Evolutionary conservation across 1,140 invertebrate species (phyloP), one percentile per base, ranked within the genome.

Genomic region (Atta colombica): DNA sequence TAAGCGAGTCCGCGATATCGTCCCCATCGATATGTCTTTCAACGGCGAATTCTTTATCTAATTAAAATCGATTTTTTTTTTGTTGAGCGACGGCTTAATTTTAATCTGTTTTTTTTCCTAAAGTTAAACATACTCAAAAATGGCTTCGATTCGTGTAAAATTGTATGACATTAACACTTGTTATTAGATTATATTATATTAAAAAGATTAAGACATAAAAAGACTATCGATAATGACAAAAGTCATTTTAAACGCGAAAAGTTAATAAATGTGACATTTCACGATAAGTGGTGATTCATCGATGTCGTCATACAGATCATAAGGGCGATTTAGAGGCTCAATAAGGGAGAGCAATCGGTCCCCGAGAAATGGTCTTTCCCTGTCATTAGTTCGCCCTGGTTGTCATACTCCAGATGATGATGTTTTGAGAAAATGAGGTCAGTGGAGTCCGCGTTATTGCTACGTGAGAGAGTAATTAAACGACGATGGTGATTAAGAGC

Each of bases 381-480:
- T n/a, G 55, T 87, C 77, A 78, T 82, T 66, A 65, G 60, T 18
- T 80, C 28, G 18, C 16, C 16, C 58, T 14, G 39, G 66, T 10
- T 35, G 58, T 45, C 45, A 55, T 66, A 60, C 69, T 55, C 49
- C 51, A 61, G 87, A 84, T 77, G 85, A 90, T 86, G 86, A 87
- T 90, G 75, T 82, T 71, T 81, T 78, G 85, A 80, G 71, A 61
- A 80, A 89, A 90, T 60, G 66, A 58, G 89, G 88, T 89, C 88
- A 87, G 88, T 71, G 51, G 60, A 65, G 78, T 89, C 74, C 66
- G 58, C 88, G 87, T 89, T 90, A 90, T 90, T 87, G 89, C 85
- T 78, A 89, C 74, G 74, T 39, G 74, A 89, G 78, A 61, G 68
- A 87, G 82, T 89, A 90, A 90, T 90, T 90, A 89, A 90, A 85